Conservation (phyloP, 2,797 vertebrate genomes). For the Diceros bicornis region DNA sequence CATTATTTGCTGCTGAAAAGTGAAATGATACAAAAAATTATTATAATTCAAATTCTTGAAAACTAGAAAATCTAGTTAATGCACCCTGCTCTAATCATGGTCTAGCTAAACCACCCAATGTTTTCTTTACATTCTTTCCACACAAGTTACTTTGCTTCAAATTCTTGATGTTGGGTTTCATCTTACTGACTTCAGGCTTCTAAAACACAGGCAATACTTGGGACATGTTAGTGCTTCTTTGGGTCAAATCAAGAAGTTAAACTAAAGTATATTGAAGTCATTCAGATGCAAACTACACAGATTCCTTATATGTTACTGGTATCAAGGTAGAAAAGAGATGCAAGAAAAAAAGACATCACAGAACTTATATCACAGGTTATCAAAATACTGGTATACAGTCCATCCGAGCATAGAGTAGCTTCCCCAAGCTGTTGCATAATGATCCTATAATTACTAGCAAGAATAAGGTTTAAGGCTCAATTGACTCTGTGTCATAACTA, state of each 20-base stretch:
- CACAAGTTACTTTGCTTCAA: not conserved
- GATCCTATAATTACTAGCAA: not conserved
- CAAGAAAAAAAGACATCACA: not conserved
- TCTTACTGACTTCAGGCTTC: not conserved
- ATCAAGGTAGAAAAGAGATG: not conserved
- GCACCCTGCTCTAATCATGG: not conserved
- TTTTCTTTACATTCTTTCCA: not conserved
- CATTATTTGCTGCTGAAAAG: not conserved
- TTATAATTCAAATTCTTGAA: slow-evolving; percentile 3
- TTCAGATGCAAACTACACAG: not conserved
- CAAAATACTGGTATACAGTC: not conserved
- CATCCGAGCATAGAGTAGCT: not conserved
- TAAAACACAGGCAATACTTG: not conserved
- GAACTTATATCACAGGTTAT: not conserved
- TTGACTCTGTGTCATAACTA: not conserved
- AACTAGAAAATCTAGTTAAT: not conserved
- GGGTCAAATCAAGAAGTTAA: not conserved
- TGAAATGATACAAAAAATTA: slow-evolving; percentile 21
- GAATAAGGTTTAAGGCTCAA: not conserved
- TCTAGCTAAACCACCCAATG: not conserved
- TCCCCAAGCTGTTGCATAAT: not conserved
- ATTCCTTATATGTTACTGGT: not conserved
- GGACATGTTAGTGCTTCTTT: not conserved
- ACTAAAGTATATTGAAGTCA: not conserved
- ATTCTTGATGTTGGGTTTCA: not conserved